Evolutionary conservation across 2,113 vertebrate genomes (phyloP).

Genomic region (Lamprologus tigripictilis): DNA sequence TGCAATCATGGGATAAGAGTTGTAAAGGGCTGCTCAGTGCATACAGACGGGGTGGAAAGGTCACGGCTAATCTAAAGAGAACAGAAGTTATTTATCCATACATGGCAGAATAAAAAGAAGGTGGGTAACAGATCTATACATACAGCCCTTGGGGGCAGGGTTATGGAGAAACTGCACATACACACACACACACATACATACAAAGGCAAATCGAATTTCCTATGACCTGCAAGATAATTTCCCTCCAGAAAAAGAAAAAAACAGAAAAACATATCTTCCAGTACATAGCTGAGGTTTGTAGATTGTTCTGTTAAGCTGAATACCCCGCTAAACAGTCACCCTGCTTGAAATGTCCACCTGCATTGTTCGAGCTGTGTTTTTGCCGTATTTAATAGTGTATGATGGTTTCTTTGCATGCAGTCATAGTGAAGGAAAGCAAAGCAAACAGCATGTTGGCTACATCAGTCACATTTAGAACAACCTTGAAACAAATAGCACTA

Average conservation of each 20-base stretch:
- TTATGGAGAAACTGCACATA: neutral
- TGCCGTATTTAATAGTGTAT: constrained; percentile 30
- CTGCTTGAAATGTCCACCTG: constrained; percentile 1
- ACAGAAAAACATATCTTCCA: constrained; percentile 37
- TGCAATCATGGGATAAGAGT: constrained; percentile 56
- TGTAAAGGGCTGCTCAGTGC: constrained; percentile 44
- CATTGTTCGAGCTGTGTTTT: constrained; percentile 28
- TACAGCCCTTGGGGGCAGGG: constrained; percentile 14
- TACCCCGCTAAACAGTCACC: constrained; percentile 7
- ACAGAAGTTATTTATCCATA: constrained; percentile 69
- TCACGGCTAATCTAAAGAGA: constrained; percentile 65
- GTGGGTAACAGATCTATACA: constrained; percentile 57
- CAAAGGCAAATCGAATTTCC: neutral
- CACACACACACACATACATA: neutral
- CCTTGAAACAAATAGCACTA: constrained; percentile 54
- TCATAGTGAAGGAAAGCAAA: constrained; percentile 36
- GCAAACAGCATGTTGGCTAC: constrained; percentile 41
- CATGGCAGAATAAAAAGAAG: constrained; percentile 53
- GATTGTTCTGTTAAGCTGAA: neutral
- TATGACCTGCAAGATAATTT: constrained; percentile 48
- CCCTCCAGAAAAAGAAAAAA: neutral
- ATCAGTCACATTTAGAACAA: constrained; percentile 69
- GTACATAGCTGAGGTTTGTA: constrained; percentile 18
- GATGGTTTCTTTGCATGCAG: constrained; percentile 38
- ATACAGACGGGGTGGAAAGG: constrained; percentile 56